Evolutionary conservation across 2,797 vertebrate genomes (phyloP), one percentile per base, ranked within the genome.

Genomic region (Florisuga fusca): DNA sequence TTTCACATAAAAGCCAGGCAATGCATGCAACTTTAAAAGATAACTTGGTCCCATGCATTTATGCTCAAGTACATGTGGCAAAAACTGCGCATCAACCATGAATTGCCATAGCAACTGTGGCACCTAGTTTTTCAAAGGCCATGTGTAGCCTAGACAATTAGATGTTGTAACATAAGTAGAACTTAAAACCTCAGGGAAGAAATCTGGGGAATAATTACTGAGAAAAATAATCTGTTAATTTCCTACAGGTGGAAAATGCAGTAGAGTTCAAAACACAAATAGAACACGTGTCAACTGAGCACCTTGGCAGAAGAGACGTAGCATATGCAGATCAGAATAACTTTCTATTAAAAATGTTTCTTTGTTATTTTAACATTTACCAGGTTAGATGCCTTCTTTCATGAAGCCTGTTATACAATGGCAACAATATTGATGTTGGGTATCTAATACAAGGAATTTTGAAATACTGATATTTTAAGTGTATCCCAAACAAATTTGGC

Each of bases 1-100:
- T 48, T 75, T 75, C 20, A 33, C n/a, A 61, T 33, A 54, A 73
- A 86, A 36, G 2, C 3, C 23, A 59, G 21, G 10, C 29, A 84
- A 21, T 8, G 4, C 67, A n/a, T 8, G 7, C 23, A 75, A 57
- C 29, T 68, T 53, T 61, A 26, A 66, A 51, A 36, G 14, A 58
- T 8, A 83, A 41, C 38, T 61, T 12, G 69, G 66, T 34, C 4
- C 25, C 26, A 84, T 6, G 57, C 5, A 54, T 33, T 61, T 34
- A 31, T 13, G 3, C 33, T 77, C 75, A 78, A 87, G 43, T 77
- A 46, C 7, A 5, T 7, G 36, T 27, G 55, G 22, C 14, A 53
- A 26, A 64, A n/a, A 21, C 26, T 4, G 21, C 0, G 0, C 20
- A 68, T 34, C 25, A n/a, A 75, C 6, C 14, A 19, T 45, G 10